Conservation (phyloP, 2,113 vertebrate genomes). For the Phaetusa simplex region DNA sequence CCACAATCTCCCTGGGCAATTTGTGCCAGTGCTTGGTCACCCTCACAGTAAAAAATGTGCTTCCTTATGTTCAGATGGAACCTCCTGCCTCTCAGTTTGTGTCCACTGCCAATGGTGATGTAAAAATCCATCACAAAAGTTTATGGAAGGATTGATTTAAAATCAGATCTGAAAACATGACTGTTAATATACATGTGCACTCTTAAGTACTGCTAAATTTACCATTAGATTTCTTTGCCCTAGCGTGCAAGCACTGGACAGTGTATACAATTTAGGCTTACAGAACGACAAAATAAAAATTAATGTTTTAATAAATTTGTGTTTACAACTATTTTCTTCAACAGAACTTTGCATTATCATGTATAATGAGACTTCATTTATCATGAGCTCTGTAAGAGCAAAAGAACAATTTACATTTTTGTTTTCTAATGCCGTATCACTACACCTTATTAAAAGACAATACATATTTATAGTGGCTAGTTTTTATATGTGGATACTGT, state of each 20-base stretch:
- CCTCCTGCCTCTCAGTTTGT: background rate
- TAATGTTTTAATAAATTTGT: background rate
- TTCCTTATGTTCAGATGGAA: background rate
- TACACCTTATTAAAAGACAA: background rate
- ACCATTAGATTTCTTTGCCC: background rate
- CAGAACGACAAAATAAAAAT: background rate
- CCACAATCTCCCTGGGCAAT: background rate
- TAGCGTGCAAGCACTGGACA: background rate
- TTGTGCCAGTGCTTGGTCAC: background rate
- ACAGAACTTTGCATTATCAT: background rate
- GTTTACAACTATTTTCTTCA: background rate
- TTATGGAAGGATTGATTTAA: background rate
- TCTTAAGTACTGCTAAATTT: background rate
- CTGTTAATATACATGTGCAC: background rate
- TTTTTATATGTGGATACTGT: background rate
- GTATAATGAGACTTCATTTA: background rate
- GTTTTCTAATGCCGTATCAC: background rate
- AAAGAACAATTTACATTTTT: background rate
- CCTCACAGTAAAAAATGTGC: background rate
- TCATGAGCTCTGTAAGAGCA: background rate
- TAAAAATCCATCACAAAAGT: background rate
- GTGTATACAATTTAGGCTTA: background rate
- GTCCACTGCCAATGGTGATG: background rate
- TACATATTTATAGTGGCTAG: background rate
- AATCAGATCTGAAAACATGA: background rate